A percentile compares a stretch with the other conserved stretches of the same genome.
Conservation (phyloP, 1,140 invertebrate genomes). For the Hyles euphorbiae region DNA sequence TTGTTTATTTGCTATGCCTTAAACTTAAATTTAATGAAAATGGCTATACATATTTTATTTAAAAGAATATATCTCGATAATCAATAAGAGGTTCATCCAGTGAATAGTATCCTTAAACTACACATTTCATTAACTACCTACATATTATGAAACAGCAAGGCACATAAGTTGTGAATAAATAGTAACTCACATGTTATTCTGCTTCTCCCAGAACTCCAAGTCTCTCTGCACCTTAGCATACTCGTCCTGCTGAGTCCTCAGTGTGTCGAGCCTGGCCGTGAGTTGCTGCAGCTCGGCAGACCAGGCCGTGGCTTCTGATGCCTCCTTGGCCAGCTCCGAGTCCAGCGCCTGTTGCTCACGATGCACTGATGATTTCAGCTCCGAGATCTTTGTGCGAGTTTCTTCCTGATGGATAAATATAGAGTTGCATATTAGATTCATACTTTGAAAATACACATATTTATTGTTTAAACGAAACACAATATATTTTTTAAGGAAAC, state of each 20-base stretch:
- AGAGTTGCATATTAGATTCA: neutral
- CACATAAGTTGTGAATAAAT: neutral
- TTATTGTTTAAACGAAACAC: no score
- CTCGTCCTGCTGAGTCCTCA: constrained; percentile 17
- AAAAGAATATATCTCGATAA: no score
- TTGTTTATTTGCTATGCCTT: no score
- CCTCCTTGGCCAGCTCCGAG: constrained; percentile 20
- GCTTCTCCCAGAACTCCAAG: constrained; percentile 33
- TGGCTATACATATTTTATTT: no score
- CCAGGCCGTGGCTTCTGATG: constrained; percentile 24
- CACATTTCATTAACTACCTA: no score
- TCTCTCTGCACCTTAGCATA: constrained; percentile 25
- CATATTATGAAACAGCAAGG: no score
- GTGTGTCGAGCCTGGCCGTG: constrained; percentile 15
- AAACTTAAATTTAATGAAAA: no score
- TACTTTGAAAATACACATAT: no score
- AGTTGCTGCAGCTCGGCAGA: constrained; percentile 17
- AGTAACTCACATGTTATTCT: constrained; percentile 32
- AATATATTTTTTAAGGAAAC: no score
- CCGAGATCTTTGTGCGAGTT: constrained; percentile 31
- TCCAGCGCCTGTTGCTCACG: constrained; percentile 34
- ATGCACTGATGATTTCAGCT: constrained; percentile 27
- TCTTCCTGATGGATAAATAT: constrained; percentile 31
- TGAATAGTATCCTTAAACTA: no score
- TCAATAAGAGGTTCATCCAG: no score